Conservation (phyloP, 2,113 vertebrate species). For the Enhydra lutris region DNA sequence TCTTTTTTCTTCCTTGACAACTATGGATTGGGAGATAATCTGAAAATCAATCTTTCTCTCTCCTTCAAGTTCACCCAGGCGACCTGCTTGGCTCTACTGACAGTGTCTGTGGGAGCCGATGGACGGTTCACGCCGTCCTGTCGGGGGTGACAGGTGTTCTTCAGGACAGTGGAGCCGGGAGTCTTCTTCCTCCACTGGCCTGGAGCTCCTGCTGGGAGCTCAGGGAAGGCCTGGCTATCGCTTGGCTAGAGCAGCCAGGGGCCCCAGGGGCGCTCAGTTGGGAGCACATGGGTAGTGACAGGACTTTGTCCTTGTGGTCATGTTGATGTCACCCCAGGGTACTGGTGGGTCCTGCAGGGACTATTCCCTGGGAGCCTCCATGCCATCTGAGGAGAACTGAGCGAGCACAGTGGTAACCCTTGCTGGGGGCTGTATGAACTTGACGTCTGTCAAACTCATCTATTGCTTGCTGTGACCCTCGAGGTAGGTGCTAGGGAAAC, state of each 20-base stretch:
- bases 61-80: constrained; percentile 18
- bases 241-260: background rate
- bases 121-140: background rate
- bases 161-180: background rate
- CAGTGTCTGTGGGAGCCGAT: background rate
- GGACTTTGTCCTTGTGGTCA: background rate
- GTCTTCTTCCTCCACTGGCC: background rate
- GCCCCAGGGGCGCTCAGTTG: background rate
- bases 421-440: background rate
- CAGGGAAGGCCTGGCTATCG: background rate
- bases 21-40: constrained; percentile 73
- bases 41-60: constrained; percentile 65
- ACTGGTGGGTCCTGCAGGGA: background rate
- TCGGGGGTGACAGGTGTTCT: background rate
- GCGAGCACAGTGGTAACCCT: fast-evolving
- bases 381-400: too few species aligned
- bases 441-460: background rate
- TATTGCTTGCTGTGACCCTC: background rate
- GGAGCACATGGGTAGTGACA: background rate
- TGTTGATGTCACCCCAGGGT: too few species aligned
- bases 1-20: constrained; percentile 74
- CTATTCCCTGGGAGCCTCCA: background rate
- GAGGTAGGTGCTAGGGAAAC: background rate
- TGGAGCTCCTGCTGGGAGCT: background rate
- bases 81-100: background rate